phyloP scores from a whole-genome alignment of 1,140 invertebrate genomes.

The Drosophila quadrilineata region DNA sequence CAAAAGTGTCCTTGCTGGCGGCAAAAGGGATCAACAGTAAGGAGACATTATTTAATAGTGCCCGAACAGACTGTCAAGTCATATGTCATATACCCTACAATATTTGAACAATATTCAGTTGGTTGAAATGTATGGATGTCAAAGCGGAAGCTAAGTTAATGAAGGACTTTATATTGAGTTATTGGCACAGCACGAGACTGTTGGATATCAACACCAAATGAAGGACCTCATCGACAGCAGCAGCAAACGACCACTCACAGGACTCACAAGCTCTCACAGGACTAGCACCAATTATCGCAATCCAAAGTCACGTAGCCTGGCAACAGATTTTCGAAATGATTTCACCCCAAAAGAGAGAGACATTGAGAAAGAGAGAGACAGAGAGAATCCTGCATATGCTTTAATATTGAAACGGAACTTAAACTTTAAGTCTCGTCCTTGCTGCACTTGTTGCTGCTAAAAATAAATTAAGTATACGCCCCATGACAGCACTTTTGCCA shows the following conservation, averaged over 20 bases:
- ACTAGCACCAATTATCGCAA: constrained; percentile 61
- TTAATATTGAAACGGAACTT: too few relatives aligned
- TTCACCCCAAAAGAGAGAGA: too few relatives aligned
- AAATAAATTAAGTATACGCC: constrained; percentile 59
- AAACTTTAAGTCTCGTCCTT: too few relatives aligned
- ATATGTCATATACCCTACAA: background rate
- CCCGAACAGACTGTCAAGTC: constrained; percentile 1
- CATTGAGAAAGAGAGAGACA: too few relatives aligned
- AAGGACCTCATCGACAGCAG: constrained; percentile 56
- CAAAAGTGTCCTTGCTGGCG: constrained; percentile 5
- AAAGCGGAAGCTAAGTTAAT: constrained; percentile 42
- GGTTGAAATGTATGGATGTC: too few relatives aligned
- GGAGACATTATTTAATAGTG: constrained; percentile 67
- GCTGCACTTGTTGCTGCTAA: constrained; percentile 22
- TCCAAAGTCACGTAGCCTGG: constrained; percentile 59
- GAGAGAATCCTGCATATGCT: too few relatives aligned
- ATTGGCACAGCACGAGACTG: constrained; percentile 35
- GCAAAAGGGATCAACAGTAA: constrained; percentile 4
- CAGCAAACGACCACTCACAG: background rate
- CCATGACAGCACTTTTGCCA: constrained; percentile 34
- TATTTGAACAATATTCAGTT: too few relatives aligned
- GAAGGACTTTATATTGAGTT: constrained; percentile 46
- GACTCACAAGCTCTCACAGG: background rate
- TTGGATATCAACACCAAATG: constrained; percentile 61
- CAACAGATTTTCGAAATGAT: constrained; percentile 56